Evolutionary conservation across 2,888 invertebrate genomes (phyloP), one percentile per base, ranked within the genome.

Genomic region (Dryobota labecula): DNA sequence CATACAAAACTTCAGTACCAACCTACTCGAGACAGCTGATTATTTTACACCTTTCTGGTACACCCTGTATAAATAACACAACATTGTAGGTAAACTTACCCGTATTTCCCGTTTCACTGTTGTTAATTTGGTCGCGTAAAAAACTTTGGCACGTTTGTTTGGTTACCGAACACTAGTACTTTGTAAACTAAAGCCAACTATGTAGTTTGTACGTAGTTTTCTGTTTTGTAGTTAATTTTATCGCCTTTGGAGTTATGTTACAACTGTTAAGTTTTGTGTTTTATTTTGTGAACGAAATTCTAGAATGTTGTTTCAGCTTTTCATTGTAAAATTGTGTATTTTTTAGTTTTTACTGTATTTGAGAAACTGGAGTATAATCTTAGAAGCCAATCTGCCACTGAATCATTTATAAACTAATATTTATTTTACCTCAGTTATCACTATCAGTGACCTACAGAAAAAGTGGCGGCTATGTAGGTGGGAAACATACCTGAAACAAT

Each of bases 401-500:
- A n/a, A 33, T 33, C 7, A 56, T 27, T 8, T 27, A 4, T 27
- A 4, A 51, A 27, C 8, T 53, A 13, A 13, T 56, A 38, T 24
- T 6, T 3, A 5, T 60, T n/a, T 63, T 60, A 38, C 20, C 27
- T 27, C 1, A 38, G 3, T 20, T 20, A 24, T 2, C n/a, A n/a
- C n/a, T n/a, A n/a, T n/a, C n/a, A n/a, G n/a, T n/a, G n/a, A 24
- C 0, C 9, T 15, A 36, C n/a, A 63, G 38, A 3, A 27, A 38
- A 27, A 15, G 24, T 15, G 11, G 30, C 43, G 15, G 15, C 18
- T 38, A 20, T 20, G 47, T 51, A 58, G 47, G 0, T 7, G 2
- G 2, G 13, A 30, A 38, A 56, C 75, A 18, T 75, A 76, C 76
- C 76, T 76, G 81, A 51, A 81, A 76, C 56, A 76, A 78, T 18